Conservation (phyloP, 2,888 invertebrate species). For the Sinopyrophorus schimmeli region DNA sequence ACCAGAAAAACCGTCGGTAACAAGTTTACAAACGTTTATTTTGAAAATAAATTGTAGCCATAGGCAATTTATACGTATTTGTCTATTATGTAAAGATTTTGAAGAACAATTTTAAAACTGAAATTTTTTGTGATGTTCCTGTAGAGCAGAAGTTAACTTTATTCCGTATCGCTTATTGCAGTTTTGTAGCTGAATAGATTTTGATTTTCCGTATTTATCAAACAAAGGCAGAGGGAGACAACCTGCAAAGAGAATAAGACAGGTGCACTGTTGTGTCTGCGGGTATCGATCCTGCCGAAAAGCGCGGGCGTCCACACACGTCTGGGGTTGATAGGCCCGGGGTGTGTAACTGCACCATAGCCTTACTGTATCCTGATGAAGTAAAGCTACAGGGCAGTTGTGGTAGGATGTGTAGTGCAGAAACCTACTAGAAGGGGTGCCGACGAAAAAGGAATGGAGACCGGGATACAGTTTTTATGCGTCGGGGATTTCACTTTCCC, state of each 20-base stretch:
- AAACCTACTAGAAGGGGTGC: slow-evolving; percentile 35
- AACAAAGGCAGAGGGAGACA: slow-evolving; percentile 15
- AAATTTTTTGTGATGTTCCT: no score
- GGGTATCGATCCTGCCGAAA: slow-evolving; percentile 63
- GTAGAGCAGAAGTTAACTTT: no score
- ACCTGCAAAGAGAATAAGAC: slow-evolving; percentile 14
- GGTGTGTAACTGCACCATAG: slow-evolving; percentile 27
- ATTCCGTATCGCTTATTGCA: no score
- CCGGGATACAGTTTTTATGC: slow-evolving; percentile 48
- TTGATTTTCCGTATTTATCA: no score
- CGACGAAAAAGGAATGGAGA: slow-evolving; percentile 46
- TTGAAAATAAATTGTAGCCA: no score
- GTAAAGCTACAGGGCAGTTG: slow-evolving; percentile 32
- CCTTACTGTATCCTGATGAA: slow-evolving; percentile 22
- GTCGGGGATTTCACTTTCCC: slow-evolving; percentile 54
- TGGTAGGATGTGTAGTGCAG: slow-evolving; percentile 24
- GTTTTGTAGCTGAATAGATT: no score
- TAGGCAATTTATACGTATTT: no score
- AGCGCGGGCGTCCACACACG: slow-evolving; percentile 56
- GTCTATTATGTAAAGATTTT: no score
- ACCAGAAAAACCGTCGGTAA: no score
- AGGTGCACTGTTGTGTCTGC: slow-evolving; percentile 56
- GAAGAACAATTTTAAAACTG: no score
- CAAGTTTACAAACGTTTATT: no score
- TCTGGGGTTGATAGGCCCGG: slow-evolving; percentile 48